A percentile compares a stretch with the other conserved stretches of the same genome.
phyloP scores from a whole-genome alignment of 2,888 invertebrate species.

The Parnassius apollo region DNA sequence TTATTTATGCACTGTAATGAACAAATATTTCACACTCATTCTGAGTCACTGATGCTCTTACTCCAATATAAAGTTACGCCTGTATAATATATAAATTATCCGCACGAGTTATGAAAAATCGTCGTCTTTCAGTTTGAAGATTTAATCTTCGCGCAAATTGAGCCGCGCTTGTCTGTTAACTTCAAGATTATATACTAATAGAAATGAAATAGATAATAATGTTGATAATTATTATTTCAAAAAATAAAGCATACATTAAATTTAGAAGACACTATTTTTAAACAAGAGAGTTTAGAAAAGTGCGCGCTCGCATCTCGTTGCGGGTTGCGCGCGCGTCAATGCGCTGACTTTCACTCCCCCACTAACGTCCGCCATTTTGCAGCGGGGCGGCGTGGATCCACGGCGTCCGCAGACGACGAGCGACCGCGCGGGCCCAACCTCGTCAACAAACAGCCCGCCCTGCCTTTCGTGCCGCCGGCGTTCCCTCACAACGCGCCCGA shows the following conservation, averaged over 20 bases:
- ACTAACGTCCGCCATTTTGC: slow-evolving; percentile 49
- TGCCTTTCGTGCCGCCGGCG: slow-evolving; percentile 95
- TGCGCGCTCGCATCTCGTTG: slow-evolving; percentile 23
- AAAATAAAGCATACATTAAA: background rate
- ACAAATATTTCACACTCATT: slow-evolving; percentile 11
- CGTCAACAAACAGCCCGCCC: slow-evolving; percentile 91
- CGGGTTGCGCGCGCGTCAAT: slow-evolving; percentile 58
- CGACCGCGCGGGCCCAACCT: slow-evolving; percentile 83
- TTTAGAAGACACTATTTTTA: slow-evolving; percentile 1
- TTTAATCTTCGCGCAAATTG: background rate
- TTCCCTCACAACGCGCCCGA: slow-evolving; percentile 91
- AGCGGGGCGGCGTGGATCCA: slow-evolving; percentile 72
- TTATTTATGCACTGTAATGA: background rate
- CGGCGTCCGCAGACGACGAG: slow-evolving; percentile 74
- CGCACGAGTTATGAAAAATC: background rate
- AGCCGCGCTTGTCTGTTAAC: background rate
- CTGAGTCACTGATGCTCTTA: slow-evolving; percentile 7
- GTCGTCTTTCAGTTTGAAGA: too few species aligned
- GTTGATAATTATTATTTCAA: background rate
- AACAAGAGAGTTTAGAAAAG: slow-evolving; percentile 31
- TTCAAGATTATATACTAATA: background rate
- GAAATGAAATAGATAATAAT: background rate
- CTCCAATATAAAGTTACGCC: background rate
- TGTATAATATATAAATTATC: background rate
- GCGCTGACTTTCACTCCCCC: slow-evolving; percentile 70